Evolutionary conservation across 1,140 invertebrate genomes (phyloP), one percentile per base, ranked within the genome.

Genomic region (Diploscapter pachys): DNA sequence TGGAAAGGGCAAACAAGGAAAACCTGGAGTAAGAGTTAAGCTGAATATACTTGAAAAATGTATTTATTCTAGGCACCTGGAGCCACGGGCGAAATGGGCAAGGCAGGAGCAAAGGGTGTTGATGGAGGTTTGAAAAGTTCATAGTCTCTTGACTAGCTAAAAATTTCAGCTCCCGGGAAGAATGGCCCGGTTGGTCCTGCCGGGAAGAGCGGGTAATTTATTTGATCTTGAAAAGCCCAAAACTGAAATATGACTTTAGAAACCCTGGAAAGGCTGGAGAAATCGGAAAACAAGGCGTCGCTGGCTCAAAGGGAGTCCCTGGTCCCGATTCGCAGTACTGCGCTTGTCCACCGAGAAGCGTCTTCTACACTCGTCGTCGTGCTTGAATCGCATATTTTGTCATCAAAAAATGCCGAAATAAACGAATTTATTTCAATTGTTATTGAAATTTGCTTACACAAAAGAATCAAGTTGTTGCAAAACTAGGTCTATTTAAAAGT

Each of bases 311-410:
- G 8, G 66, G 66, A 68, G 9, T 68, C 5, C 66, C 66, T 13
- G 63, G 63, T 53, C 72, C 57, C 3, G 73, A 74, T 54, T 65
- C 63, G 5, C 63, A 74, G 56, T 74, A 74, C 51, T 74, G 73
- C 31, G 65, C 73, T 0, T 74, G 73, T 51, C 73, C 73, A 49
- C 73, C 73, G 11, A 50, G 73, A 3, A 69, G 65, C 2, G 50
- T 74, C 51, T 5, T 69, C 11, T 69, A 68, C 2, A 31, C 31
- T 31, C 31, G 31, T 31, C 31, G 31, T 31, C 31, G 31, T 31
- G 31, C 31, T 31, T 31, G 31, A 31, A 31, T 31, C 31, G 31
- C 31, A 31, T 31, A 31, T 31, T 31, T 31, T 31, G 31, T 31
- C 31, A 31, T 31, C 31, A 31, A 31, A 31, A 31, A 31, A 31